Percentiles rank a stretch among this genome's conserved stretches.
phyloP scores from a whole-genome alignment of 2,888 invertebrate species.

The Caprella mutica region DNA sequence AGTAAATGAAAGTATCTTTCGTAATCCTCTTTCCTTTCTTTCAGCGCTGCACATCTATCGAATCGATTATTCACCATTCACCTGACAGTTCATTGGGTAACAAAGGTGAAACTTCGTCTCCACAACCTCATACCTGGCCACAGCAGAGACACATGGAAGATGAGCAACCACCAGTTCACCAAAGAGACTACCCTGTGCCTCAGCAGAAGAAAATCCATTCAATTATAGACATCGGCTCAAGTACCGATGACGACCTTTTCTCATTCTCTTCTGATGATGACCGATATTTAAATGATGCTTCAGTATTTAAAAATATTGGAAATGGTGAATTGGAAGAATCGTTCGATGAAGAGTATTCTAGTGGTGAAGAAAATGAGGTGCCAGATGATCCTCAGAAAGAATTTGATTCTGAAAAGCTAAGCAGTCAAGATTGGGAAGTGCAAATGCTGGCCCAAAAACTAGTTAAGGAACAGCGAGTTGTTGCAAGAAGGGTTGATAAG shows the following conservation, averaged over 20 bases:
- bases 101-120: not conserved
- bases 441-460: slow-evolving; percentile 64
- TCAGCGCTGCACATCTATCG: slow-evolving; percentile 33
- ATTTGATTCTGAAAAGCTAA: slow-evolving; percentile 37
- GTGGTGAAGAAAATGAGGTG: slow-evolving; percentile 33
- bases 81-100: slow-evolving; percentile 12
- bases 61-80: slow-evolving; percentile 33
- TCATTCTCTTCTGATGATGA: slow-evolving; percentile 26
- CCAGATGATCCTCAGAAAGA: slow-evolving; percentile 30
- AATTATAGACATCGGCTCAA: slow-evolving; percentile 22
- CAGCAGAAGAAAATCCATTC: slow-evolving; percentile 3
- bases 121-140: not conserved
- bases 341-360: slow-evolving; percentile 38
- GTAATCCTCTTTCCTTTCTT: not conserved
- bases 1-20: no score
- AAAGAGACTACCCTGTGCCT: not conserved
- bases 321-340: slow-evolving; percentile 34
- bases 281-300: not conserved
- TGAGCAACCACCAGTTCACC: not conserved
- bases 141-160: slow-evolving; percentile 4
- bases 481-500: slow-evolving; percentile 25
- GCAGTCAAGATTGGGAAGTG: slow-evolving; percentile 54
- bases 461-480: slow-evolving; percentile 41
- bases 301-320: slow-evolving; percentile 8
- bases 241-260: slow-evolving; percentile 29